Percentiles rank a stretch among this genome's conserved stretches.
These are phyloP conservation scores for Scelioninae gen. 2 DNA, from an alignment of 2,888 invertebrate species.

Conservation along the genomic window DNA sequence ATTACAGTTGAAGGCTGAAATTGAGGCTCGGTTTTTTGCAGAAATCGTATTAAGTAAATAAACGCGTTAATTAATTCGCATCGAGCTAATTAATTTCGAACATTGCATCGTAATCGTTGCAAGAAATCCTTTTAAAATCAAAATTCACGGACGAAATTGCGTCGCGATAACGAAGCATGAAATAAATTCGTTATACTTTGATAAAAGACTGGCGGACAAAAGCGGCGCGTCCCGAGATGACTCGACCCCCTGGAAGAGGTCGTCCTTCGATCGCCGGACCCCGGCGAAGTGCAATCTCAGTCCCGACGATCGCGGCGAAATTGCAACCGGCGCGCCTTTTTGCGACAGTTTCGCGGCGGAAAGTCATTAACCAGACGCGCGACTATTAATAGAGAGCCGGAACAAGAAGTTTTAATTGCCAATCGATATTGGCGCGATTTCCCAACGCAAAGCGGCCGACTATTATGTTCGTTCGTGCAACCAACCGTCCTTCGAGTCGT, in stretches of 20 bases:
- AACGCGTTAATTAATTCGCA: too few species aligned
- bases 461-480: slow-evolving; percentile 43
- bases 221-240: neutral
- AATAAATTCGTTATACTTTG: neutral
- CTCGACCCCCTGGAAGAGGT: neutral
- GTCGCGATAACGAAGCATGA: neutral
- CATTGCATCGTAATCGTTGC: too few species aligned
- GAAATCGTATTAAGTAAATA: too few species aligned
- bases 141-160: too few species aligned
- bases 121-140: too few species aligned
- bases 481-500: slow-evolving; percentile 50
- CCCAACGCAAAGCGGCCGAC: slow-evolving; percentile 48
- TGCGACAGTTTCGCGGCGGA: slow-evolving; percentile 4
- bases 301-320: slow-evolving; percentile 6
- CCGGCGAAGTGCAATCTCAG: slow-evolving; percentile 7
- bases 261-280: slow-evolving; percentile 18
- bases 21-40: too few species aligned
- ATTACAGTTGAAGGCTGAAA: too few species aligned
- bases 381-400: slow-evolving; percentile 59
- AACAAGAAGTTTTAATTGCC: slow-evolving; percentile 58
- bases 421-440: slow-evolving; percentile 47
- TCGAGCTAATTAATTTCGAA: too few species aligned
- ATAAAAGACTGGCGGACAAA: neutral
- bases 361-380: slow-evolving; percentile 52
- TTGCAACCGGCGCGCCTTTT: neutral